phyloP scores from a whole-genome alignment of 2,797 vertebrate species.

The Sebastes variabilis region DNA sequence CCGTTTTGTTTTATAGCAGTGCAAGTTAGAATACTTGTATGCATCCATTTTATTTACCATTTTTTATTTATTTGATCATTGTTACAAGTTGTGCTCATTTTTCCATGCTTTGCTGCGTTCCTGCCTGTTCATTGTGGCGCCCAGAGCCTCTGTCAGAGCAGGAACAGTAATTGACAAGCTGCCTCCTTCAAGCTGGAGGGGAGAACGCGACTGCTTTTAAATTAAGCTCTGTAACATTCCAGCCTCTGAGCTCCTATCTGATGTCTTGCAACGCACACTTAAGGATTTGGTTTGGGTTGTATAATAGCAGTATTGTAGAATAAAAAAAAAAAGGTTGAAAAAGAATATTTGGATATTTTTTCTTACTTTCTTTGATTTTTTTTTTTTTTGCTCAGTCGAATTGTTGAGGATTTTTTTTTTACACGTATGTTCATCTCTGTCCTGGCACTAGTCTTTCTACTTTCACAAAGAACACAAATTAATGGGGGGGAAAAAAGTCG shows the following conservation, averaged over 20 bases:
- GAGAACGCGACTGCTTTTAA: slow-evolving; percentile 67
- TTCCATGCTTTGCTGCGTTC: slow-evolving; percentile 45
- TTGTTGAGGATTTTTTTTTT: slow-evolving; percentile 46
- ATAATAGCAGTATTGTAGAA: slow-evolving; percentile 72
- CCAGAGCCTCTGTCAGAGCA: slow-evolving; percentile 73
- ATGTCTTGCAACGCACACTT: slow-evolving; percentile 64
- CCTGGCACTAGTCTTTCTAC: slow-evolving; percentile 69
- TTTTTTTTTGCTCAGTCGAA: slow-evolving; percentile 32
- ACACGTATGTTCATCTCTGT: slow-evolving; percentile 62
- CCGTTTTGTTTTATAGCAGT: not conserved
- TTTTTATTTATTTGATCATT: slow-evolving; percentile 39
- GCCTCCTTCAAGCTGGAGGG: slow-evolving; percentile 76
- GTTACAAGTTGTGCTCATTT: slow-evolving; percentile 46
- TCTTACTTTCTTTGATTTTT: slow-evolving; percentile 58
- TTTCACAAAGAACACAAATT: slow-evolving; percentile 81
- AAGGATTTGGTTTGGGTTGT: slow-evolving; percentile 59
- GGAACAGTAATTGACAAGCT: slow-evolving; percentile 78
- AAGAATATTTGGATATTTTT: slow-evolving; percentile 63
- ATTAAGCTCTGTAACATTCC: slow-evolving; percentile 69
- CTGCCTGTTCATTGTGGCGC: slow-evolving; percentile 55
- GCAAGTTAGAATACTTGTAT: slow-evolving; percentile 7
- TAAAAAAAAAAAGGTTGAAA: slow-evolving; percentile 64
- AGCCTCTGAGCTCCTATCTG: slow-evolving; percentile 67
- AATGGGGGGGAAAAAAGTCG: slow-evolving; percentile 62
- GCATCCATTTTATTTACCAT: slow-evolving; percentile 46